phyloP scores from a whole-genome alignment of 1,140 invertebrate genomes.

The Archivesica marissinica region DNA sequence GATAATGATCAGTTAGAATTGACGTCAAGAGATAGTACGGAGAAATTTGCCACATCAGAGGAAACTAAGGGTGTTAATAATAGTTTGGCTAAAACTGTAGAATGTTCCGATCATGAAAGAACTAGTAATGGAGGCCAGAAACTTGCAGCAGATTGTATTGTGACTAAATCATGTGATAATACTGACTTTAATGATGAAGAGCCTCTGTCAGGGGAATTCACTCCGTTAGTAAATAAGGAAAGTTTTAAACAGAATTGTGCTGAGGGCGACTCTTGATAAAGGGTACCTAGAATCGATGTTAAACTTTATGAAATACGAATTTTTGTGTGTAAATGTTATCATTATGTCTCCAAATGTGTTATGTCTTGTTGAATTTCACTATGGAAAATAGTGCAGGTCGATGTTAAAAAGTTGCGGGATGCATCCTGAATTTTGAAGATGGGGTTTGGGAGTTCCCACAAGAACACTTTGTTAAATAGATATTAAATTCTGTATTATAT shows the following conservation, averaged over 20 bases:
- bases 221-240: constrained; percentile 32
- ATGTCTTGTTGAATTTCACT: too few relatives aligned
- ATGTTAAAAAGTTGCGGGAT: too few relatives aligned
- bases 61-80: neutral
- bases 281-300: too few relatives aligned
- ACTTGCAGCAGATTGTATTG: neutral
- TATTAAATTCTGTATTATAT: too few relatives aligned
- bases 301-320: too few relatives aligned
- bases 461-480: too few relatives aligned
- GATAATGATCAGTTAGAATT: neutral
- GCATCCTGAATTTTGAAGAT: too few relatives aligned
- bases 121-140: constrained; percentile 12
- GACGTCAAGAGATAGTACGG: neutral
- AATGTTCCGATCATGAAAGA: constrained; percentile 25
- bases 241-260: neutral
- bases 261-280: constrained; percentile 27
- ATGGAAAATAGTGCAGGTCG: too few relatives aligned
- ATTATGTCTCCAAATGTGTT: too few relatives aligned
- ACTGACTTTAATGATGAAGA: constrained; percentile 20
- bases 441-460: too few relatives aligned
- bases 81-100: neutral
- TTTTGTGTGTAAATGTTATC: too few relatives aligned
- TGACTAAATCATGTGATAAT: constrained; percentile 26
- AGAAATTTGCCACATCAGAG: neutral
- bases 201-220: constrained; percentile 39